These are phyloP conservation scores for Henricia sp. DNA, from an alignment of 53 echinoderm and acorn worm species.

Conservation along the genomic window DNA sequence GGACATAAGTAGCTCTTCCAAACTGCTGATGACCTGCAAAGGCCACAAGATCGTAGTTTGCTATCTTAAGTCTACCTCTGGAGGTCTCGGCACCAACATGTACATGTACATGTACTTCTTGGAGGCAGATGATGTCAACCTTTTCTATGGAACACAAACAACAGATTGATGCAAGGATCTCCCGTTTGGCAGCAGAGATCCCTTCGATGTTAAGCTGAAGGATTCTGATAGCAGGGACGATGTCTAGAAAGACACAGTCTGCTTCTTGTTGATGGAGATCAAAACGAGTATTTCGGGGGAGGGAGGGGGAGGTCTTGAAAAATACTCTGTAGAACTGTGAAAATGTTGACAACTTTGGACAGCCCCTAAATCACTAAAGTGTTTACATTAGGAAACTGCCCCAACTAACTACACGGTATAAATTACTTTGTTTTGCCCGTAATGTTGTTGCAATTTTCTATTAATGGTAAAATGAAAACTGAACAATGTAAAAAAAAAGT, in stretches of 20 bases:
- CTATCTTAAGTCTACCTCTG: neutral
- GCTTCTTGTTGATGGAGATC: neutral
- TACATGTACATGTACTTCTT: constrained; percentile 38
- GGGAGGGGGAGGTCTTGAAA: too few species aligned
- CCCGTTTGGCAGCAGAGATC: constrained; percentile 23
- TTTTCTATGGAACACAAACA: constrained; percentile 13
- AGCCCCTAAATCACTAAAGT: too few species aligned
- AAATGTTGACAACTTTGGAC: too few species aligned
- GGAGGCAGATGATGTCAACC: constrained; percentile 23
- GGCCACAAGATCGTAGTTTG: constrained; percentile 27
- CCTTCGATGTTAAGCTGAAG: constrained; percentile 35
- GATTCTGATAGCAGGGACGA: constrained; percentile 3
- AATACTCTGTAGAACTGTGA: too few species aligned
- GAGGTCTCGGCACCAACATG: neutral
- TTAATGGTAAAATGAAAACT: too few species aligned
- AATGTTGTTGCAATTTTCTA: too few species aligned
- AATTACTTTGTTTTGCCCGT: too few species aligned
- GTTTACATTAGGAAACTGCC: too few species aligned
- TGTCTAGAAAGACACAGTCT: constrained; percentile 11
- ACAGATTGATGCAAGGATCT: constrained; percentile 4
- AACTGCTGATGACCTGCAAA: neutral
- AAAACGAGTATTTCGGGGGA: too few species aligned
- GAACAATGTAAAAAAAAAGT: too few species aligned
- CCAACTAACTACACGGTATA: too few species aligned
- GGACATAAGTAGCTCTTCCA: constrained; percentile 23